Conservation (phyloP, 2,113 vertebrate species). For the Odontesthes bonariensis region DNA sequence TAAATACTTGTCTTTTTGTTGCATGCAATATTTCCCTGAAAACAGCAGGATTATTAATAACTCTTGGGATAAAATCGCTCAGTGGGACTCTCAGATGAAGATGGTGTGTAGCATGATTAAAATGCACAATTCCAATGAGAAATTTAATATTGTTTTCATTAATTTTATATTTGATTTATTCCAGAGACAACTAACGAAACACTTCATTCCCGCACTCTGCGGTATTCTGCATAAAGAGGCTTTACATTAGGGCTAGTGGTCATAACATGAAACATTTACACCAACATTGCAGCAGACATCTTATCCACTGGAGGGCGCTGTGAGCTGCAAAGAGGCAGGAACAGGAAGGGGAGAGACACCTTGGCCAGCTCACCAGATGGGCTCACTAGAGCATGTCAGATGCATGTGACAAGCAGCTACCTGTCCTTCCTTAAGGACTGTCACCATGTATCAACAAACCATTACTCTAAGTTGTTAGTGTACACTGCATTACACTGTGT, state of each 20-base stretch:
- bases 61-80: slow-evolving; percentile 10
- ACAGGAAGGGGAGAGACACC: slow-evolving; percentile 42
- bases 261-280: background rate
- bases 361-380: slow-evolving; percentile 67
- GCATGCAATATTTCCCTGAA: slow-evolving; percentile 2
- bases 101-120: background rate
- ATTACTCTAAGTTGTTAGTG: slow-evolving; percentile 57
- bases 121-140: background rate
- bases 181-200: background rate
- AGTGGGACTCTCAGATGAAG: background rate
- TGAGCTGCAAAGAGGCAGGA: slow-evolving; percentile 23
- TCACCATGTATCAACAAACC: slow-evolving; percentile 66
- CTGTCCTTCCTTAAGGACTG: slow-evolving; percentile 68
- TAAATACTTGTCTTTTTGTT: slow-evolving; percentile 70
- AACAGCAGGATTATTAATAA: slow-evolving; percentile 32
- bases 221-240: background rate
- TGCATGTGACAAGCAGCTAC: slow-evolving; percentile 64
- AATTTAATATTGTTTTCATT: background rate
- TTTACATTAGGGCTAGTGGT: slow-evolving; percentile 6
- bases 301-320: slow-evolving; percentile 64
- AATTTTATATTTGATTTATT: background rate
- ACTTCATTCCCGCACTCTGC: background rate
- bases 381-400: slow-evolving; percentile 55
- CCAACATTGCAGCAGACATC: background rate
- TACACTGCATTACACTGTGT: background rate